A percentile compares a stretch with the other conserved stretches of the same genome.
phyloP scores from a whole-genome alignment of 1,140 invertebrate species.

The Proctacanthus coquilletti region DNA sequence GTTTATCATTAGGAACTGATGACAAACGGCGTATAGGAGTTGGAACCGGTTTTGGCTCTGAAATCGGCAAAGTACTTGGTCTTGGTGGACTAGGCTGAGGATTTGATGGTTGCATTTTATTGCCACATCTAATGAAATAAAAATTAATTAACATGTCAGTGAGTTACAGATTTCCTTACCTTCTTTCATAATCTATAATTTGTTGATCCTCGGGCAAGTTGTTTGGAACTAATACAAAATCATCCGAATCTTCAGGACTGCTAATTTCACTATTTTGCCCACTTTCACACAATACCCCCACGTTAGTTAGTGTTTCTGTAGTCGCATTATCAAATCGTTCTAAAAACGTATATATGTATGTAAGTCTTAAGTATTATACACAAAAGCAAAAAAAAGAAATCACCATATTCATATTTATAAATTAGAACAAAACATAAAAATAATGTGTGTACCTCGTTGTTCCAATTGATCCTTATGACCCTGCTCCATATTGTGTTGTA shows the following conservation, averaged over 20 bases:
- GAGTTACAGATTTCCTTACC: constrained; percentile 8
- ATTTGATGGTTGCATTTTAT: constrained; percentile 13
- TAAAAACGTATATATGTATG: too few relatives aligned
- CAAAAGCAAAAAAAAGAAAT: too few relatives aligned
- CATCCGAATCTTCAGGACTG: constrained; percentile 57
- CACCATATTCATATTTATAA: too few relatives aligned
- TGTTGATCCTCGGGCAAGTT: constrained; percentile 39
- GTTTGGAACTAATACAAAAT: constrained; percentile 73
- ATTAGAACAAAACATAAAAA: too few relatives aligned
- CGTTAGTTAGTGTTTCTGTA: constrained; percentile 27
- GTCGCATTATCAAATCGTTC: constrained; percentile 8
- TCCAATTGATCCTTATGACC: too few relatives aligned
- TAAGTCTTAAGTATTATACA: too few relatives aligned
- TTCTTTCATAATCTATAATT: constrained; percentile 15
- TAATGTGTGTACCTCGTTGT: too few relatives aligned
- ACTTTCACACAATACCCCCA: constrained; percentile 26
- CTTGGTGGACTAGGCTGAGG: constrained; percentile 43
- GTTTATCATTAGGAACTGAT: constrained; percentile 6
- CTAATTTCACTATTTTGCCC: constrained; percentile 36
- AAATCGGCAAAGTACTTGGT: constrained; percentile 51
- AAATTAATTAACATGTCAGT: not conserved
- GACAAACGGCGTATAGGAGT: constrained; percentile 39
- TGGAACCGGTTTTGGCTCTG: constrained; percentile 65
- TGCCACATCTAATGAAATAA: not conserved
- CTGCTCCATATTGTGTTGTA: constrained; percentile 24